phyloP scores from a whole-genome alignment of 2,797 vertebrate species.

The Ciconia nigra region DNA sequence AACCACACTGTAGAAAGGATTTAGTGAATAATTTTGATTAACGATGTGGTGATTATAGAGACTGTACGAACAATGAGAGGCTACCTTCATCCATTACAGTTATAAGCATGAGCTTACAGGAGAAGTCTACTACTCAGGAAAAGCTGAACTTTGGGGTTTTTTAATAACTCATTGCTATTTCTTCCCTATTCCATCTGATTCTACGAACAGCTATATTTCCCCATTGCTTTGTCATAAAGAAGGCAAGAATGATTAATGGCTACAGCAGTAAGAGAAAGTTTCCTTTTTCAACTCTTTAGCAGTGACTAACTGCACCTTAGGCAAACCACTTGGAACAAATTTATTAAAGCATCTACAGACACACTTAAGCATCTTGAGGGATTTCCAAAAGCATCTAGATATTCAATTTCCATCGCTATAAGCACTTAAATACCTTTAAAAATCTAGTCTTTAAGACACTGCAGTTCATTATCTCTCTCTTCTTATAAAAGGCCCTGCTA shows the following conservation, averaged over 20 bases:
- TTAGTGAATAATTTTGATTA: background rate
- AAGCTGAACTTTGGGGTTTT: background rate
- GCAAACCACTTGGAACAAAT: background rate
- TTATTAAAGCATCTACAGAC: background rate
- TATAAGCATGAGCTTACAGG: background rate
- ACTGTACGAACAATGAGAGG: background rate
- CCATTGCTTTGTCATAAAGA: background rate
- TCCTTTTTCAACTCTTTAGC: background rate
- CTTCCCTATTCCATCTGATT: background rate
- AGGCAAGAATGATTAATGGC: background rate
- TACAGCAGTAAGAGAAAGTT: background rate
- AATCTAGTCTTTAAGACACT: background rate
- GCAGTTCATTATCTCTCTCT: background rate
- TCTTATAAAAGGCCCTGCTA: background rate
- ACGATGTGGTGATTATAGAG: background rate
- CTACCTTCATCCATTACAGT: background rate
- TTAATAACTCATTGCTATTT: background rate
- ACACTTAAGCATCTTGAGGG: background rate
- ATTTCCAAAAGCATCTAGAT: background rate
- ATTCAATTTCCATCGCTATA: background rate
- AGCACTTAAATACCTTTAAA: background rate
- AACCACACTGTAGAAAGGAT: background rate
- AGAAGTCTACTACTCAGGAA: background rate
- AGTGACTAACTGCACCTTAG: background rate
- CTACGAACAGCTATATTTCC: background rate